Base-by-base conservation (phyloP, 2,888 invertebrate species). In the Athetis lepigone region DNA sequence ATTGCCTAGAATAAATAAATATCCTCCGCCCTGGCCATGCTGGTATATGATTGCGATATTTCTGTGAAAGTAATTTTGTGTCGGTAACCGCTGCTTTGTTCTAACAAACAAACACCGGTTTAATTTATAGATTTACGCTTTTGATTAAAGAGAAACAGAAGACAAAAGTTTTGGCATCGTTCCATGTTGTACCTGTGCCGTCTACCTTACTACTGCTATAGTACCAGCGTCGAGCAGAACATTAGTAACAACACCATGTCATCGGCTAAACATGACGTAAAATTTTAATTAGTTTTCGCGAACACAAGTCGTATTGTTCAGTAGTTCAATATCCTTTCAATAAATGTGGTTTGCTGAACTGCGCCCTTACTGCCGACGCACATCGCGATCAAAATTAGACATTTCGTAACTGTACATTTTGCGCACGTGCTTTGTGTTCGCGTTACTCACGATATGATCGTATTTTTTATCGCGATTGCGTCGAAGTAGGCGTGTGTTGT, bases 11-110 rank as follows among this genome's bases (percentile, higher is more conserved):
- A 84, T 86, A 90, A 88, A 89, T 89, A 90, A 89, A 90, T 88
- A 86, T 74, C 72, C 83, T 58, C 80, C 75, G 77, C 80, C 80
- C 76, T 65, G 77, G 81, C 78, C 82, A 82, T 77, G 83, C 75
- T 71, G 77, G 80, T 88, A 88, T 87, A 88, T 87, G 86, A 87
- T 86, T 86, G 86, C 80, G 84, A 85, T 89, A 87, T 90, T 92
- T 89, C 75, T 79, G 84, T 86, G 85, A 89, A 90, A 89, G 88
- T 89, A 88, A 91, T 90, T 90, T 86, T 81, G 84, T 82, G 83
- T 83, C 78, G 76, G 85, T 78, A 85, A 86, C 86, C 80, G 70
- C 81, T 62, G 84, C 73, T 79, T 81, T 83, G 83, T 83, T 82
- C 72, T 82, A 78, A 79, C 79, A 81, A 83, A 83, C 80, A 83